Conservation (phyloP, 2,113 vertebrate species). For the rabbit (Oryctolagus cuniculus) region DNA sequence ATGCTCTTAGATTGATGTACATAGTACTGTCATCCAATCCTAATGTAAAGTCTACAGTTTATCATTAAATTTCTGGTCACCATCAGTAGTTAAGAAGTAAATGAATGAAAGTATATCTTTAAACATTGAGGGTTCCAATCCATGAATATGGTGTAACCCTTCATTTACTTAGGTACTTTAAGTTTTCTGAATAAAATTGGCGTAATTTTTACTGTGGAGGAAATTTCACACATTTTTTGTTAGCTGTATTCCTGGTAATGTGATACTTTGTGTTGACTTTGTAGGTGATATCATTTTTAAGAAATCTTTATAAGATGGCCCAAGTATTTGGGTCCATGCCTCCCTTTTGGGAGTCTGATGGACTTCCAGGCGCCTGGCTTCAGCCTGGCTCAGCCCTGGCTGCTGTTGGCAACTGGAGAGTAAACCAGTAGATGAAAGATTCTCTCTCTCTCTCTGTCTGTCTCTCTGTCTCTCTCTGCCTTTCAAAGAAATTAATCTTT, state of each 20-base stretch:
- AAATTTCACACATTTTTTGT: not conserved
- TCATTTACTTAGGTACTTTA: not conserved
- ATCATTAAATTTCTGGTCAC: not conserved
- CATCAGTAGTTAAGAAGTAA: not conserved
- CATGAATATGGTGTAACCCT: not conserved
- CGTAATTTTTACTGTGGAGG: not conserved
- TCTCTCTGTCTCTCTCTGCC: too few relatives aligned
- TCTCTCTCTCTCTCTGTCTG: too few relatives aligned
- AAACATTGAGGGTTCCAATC: not conserved
- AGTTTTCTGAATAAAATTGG: not conserved
- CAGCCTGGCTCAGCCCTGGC: too few relatives aligned
- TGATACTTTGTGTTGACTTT: not conserved
- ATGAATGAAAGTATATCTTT: not conserved
- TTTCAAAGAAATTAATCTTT: not conserved
- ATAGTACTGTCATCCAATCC: not conserved
- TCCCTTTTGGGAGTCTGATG: too few relatives aligned
- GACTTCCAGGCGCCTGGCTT: too few relatives aligned
- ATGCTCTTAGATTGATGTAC: not conserved
- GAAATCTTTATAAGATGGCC: too few relatives aligned
- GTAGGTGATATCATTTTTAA: not conserved
- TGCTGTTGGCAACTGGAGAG: too few relatives aligned
- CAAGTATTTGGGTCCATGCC: too few relatives aligned
- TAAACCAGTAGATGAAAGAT: too few relatives aligned
- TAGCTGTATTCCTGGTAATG: not conserved
- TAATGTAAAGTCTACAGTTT: not conserved